Evolutionary conservation across 2,888 invertebrate genomes (phyloP).

Genomic region (Nomada fucata): DNA sequence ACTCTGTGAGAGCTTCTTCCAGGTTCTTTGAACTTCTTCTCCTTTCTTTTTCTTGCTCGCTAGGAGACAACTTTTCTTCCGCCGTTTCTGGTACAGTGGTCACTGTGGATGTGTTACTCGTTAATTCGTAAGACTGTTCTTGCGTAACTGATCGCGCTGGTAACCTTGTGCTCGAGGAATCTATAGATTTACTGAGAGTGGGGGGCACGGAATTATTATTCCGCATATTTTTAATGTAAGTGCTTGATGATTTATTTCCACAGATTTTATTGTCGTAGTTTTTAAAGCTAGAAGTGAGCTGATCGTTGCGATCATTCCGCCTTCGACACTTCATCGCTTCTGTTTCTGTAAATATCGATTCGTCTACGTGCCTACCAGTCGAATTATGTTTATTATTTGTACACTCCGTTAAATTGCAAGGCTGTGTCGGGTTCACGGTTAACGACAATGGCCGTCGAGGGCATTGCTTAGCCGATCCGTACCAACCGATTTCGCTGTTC

Average conservation of each 20-base stretch:
- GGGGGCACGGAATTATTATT: slow-evolving; percentile 31
- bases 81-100: background rate
- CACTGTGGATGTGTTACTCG: background rate
- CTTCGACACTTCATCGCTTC: slow-evolving; percentile 61
- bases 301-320: slow-evolving; percentile 65
- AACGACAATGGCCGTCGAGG: slow-evolving; percentile 54
- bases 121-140: slow-evolving; percentile 12
- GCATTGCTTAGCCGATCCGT: slow-evolving; percentile 23
- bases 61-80: background rate
- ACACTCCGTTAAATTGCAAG: slow-evolving; percentile 51
- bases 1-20: slow-evolving; percentile 94
- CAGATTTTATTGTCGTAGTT: slow-evolving; percentile 20
- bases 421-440: slow-evolving; percentile 26
- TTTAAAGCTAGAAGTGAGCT: slow-evolving; percentile 55
- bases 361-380: slow-evolving; percentile 71
- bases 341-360: slow-evolving; percentile 44
- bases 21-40: slow-evolving; percentile 91
- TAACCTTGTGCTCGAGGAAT: slow-evolving; percentile 36
- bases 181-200: slow-evolving; percentile 8
- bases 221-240: slow-evolving; percentile 28
- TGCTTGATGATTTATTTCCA: slow-evolving; percentile 28
- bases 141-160: slow-evolving; percentile 11
- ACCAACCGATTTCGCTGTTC: slow-evolving; percentile 55
- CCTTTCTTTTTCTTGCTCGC: slow-evolving; percentile 79
- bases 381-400: slow-evolving; percentile 69